Base-by-base conservation (phyloP, 1,140 invertebrate genomes). In the Drosophila pseudoananassae region DNA sequence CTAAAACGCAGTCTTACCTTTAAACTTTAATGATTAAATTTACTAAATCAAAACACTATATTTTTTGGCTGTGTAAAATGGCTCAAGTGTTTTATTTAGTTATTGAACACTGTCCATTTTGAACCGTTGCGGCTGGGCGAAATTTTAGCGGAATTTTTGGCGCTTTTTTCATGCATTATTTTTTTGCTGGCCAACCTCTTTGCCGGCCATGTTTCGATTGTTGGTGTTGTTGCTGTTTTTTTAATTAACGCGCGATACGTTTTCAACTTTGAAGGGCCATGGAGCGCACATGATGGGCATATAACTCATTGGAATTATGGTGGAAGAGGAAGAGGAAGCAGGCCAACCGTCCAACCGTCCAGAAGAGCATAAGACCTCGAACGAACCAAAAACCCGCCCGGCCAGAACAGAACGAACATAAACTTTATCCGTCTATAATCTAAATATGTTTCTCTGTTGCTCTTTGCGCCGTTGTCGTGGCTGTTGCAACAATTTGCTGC, bases 361-460 rank as follows among this genome's bases (percentile, higher is more conserved):
- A 58, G 49, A 33, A 36, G 14, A 14, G 14, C 40, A 20, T 49
- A 14, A 60, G 54, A 46, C 43, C 43, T 23, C 17, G 17, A 46
- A 46, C 17, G 43, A 20, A 20, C 17, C 43, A 23, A 17, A 36
- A 78, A 68, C 45, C 51, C 49, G 63, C 65, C 58, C 38, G 56
- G 64, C 46, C 40, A 70, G 75, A 69, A 14, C 40, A 43, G 81
- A 85, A 88, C 71, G 78, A 75, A 87, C 83, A 88, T 88, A 88
- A 88, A 88, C 76, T 89, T 88, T 88, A 88, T 88, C 83, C 83
- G 83, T 88, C 83, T 88, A 88, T 88, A 88, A 88, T 88, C 83
- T 88, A 88, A 88, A 88, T 88, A 88, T 88, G 83, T 88, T 78
- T 65, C 61, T 46, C 54, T 61, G 54, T 76, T 61, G 74, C 55